Evolutionary conservation across 2,113 vertebrate species (phyloP).

Genomic region (Oceanites oceanicus): DNA sequence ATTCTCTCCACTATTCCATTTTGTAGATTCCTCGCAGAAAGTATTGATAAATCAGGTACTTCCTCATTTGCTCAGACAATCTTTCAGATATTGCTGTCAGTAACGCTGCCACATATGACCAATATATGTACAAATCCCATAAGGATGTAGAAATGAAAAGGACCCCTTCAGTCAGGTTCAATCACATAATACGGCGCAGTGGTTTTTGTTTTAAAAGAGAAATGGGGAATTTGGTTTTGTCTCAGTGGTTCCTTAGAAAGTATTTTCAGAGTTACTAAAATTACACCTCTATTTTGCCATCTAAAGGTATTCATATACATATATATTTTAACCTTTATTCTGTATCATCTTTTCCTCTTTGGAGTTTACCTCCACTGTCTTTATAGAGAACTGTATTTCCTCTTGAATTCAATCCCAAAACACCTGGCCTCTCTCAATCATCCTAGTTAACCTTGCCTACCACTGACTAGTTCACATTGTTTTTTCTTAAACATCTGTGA

Average conservation of each 20-base stretch:
- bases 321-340: background rate
- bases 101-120: background rate
- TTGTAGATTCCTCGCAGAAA: background rate
- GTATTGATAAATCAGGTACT: background rate
- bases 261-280: background rate
- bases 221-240: background rate
- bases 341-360: background rate
- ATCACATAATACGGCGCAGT: accelerated
- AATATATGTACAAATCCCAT: background rate
- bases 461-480: background rate
- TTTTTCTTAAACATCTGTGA: background rate
- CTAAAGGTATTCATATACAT: background rate
- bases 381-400: background rate
- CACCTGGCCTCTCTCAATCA: background rate
- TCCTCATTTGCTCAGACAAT: background rate
- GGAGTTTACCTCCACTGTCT: background rate
- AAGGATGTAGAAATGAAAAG: background rate
- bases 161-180: background rate
- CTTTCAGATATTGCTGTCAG: background rate
- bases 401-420: background rate
- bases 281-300: background rate
- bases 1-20: background rate
- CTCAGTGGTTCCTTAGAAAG: background rate
- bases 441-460: background rate
- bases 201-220: background rate